Evolutionary conservation across 1,140 invertebrate species (phyloP).

Genomic region (Acyrthosiphon pisum): DNA sequence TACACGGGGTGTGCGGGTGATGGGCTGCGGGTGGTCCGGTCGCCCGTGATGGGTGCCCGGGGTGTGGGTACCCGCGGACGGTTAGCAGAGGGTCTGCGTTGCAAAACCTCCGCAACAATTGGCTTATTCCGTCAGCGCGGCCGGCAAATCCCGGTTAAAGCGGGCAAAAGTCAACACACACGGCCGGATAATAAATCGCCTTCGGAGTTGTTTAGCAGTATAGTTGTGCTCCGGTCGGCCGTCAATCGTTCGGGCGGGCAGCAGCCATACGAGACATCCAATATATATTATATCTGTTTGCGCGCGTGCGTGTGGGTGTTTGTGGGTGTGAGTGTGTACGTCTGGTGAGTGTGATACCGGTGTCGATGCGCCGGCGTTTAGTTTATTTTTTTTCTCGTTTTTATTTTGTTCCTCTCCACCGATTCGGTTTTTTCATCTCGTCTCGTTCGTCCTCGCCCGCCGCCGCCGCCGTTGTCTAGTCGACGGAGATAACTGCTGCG

Average conservation of each 20-base stretch:
- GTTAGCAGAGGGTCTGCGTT: not conserved
- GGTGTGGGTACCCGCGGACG: no score
- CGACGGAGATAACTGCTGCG: not conserved
- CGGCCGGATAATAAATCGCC: not conserved
- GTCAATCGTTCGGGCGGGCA: not conserved
- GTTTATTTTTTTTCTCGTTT: not conserved
- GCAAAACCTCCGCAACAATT: not conserved
- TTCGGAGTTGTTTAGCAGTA: not conserved
- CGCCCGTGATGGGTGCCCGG: no score
- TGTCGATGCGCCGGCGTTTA: not conserved
- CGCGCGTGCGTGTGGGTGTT: no score
- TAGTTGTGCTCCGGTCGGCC: no score
- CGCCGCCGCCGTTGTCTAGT: not conserved
- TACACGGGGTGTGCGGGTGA: not conserved
- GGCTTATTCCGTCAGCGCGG: conserved; percentile 19
- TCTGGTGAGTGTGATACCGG: not conserved
- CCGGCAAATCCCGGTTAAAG: not conserved
- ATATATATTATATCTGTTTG: not conserved
- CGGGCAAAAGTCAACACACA: conserved; percentile 4
- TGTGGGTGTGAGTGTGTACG: not conserved
- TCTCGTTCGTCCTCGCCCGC: not conserved
- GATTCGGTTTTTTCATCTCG: no score
- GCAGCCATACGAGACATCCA: not conserved
- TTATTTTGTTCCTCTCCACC: not conserved
- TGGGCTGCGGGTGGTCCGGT: no score